Evolutionary conservation across 2,113 vertebrate genomes (phyloP), one percentile per base, ranked within the genome.

Genomic region (Polyodon spathula): DNA sequence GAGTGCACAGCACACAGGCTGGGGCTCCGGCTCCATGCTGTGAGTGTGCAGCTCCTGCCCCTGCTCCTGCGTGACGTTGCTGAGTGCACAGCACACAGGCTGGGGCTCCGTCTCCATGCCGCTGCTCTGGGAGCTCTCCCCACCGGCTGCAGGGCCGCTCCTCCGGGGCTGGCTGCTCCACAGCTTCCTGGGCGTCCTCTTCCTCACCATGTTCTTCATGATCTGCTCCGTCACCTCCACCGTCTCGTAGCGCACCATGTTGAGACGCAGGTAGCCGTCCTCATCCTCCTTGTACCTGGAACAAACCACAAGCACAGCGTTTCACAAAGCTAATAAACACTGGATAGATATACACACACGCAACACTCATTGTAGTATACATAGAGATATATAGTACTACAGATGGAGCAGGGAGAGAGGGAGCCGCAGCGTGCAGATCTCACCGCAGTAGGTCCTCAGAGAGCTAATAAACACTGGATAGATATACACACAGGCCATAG

Each of bases 161-260:
- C 67, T 75, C 58, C 77, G 79, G 58, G 64, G 66, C 51, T 62
- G 71, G 42, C 68, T 62, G 59, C 72, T 66, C 9, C 65, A 70
- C 56, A 65, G 71, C 59, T 84, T 86, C 41, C 77, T 79, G 9
- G 71, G 74, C 14, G 71, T 76, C 59, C 74, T 77, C 59, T 86
- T 89, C 59, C 80, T 86, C 40, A 74, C 83, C 86, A 89, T 87
- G 83, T 88, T 88, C 78, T 88, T 88, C 72, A 89, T 88, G 62
- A 89, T 79, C 75, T 88, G 81, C 62, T 89, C 80, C 0, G 86
- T 88, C 48, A 89, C 86, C 64, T 89, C 88, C 15, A 88, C 84
- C 0, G 88, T 87, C 75, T 89, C 84, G 41, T 76, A 82, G 3
- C 81, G 78, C 58, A 84, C 86, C 84, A 86, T 82, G 66, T 89